Evolutionary conservation across 2,113 vertebrate species (phyloP).

Genomic region (cattle (Bos taurus)): ARS-UCD2.0 NC_037338.1:39279001-39279500

Average conservation of each 20-base stretch:
- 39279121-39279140: background rate
- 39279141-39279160: background rate
- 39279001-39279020: background rate
- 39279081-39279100: conserved; percentile 27
- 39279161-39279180: background rate
- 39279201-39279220: accelerated
- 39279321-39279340: background rate
- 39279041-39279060: conserved; percentile 35
- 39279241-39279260: background rate
- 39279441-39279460: conserved; percentile 52
- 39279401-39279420: conserved; percentile 61
- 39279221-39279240: accelerated
- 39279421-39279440: conserved; percentile 59
- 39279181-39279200: background rate
- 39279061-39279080: conserved; percentile 45
- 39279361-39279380: accelerated
- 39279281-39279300: background rate
- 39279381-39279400: background rate
- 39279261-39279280: background rate
- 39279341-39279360: background rate
- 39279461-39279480: background rate
- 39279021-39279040: background rate
- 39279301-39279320: background rate
- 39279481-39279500: background rate
- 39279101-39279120: conserved; percentile 25